Evolutionary conservation across 2,888 invertebrate genomes (phyloP).

Genomic region (Macaria liturata): DNA sequence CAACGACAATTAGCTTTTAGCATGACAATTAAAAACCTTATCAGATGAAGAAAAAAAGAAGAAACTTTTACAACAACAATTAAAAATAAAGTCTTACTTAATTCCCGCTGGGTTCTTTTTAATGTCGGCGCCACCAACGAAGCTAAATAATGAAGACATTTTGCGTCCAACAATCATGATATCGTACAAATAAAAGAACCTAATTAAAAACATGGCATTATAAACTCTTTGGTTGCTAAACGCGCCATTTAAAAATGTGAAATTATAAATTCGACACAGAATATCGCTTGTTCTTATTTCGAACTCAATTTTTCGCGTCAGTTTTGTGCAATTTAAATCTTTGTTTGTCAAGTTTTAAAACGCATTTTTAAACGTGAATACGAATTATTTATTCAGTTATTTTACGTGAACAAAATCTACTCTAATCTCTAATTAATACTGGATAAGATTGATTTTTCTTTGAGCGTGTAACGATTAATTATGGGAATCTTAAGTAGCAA

Average conservation of each 20-base stretch:
- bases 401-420: slow-evolving; percentile 1
- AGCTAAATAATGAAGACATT: slow-evolving; percentile 69
- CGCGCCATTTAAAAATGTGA: slow-evolving; percentile 5
- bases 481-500: slow-evolving; percentile 38
- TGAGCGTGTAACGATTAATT: slow-evolving; percentile 31
- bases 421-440: slow-evolving; percentile 1
- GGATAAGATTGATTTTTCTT: slow-evolving; percentile 19
- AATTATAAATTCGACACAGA: slow-evolving; percentile 30
- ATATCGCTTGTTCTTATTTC: slow-evolving; percentile 28
- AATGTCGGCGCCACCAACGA: slow-evolving; percentile 62
- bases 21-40: slow-evolving; percentile 19
- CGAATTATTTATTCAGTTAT: too few relatives aligned
- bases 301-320: slow-evolving; percentile 17
- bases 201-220: slow-evolving; percentile 24
- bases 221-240: slow-evolving; percentile 15
- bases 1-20: slow-evolving; percentile 17
- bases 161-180: slow-evolving; percentile 54
- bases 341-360: slow-evolving; percentile 9
- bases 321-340: slow-evolving; percentile 12
- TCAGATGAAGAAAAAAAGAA: slow-evolving; percentile 8
- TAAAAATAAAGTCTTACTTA: slow-evolving; percentile 13
- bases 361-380: slow-evolving; percentile 6
- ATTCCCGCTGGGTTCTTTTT: slow-evolving; percentile 25
- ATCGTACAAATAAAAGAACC: slow-evolving; percentile 53
- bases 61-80: slow-evolving; percentile 14